Conservation (phyloP, 2,113 vertebrate genomes). For the Reinhardtius hippoglossoides region DNA sequence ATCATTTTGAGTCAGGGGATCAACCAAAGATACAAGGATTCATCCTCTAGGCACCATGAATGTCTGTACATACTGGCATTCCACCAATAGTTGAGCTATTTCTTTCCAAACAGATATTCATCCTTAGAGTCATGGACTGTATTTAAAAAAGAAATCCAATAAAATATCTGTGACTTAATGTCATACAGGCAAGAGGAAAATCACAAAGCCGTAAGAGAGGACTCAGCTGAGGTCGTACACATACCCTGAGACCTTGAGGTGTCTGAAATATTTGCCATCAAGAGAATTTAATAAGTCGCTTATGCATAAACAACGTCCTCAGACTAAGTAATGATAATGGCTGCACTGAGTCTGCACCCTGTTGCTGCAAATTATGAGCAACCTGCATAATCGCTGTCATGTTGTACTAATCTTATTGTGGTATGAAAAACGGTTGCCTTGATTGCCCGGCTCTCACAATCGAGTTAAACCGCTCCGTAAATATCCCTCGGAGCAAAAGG, state of each 20-base stretch:
- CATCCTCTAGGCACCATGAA: no score
- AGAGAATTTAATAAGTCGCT: constrained; percentile 14
- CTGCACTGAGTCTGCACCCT: constrained; percentile 2
- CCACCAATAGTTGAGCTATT: no score
- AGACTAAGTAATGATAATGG: not conserved
- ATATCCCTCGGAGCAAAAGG: constrained; percentile 65
- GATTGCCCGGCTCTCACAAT: constrained; percentile 57
- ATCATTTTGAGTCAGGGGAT: no score
- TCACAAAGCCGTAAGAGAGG: no score
- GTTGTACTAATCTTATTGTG: constrained; percentile 69
- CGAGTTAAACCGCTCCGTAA: constrained; percentile 61
- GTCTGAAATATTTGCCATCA: constrained; percentile 3
- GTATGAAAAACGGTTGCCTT: constrained; percentile 65
- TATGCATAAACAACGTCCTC: not conserved
- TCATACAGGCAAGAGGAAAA: not conserved
- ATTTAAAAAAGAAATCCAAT: no score
- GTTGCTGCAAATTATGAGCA: constrained; percentile 53
- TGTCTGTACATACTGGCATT: no score
- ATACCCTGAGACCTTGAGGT: constrained; percentile 1
- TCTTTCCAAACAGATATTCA: no score
- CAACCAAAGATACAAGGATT: no score
- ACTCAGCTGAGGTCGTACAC: not conserved
- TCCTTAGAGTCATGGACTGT: no score
- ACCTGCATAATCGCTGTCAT: constrained; percentile 67
- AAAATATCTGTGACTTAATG: not conserved